Conservation (phyloP, 2,888 invertebrate species). For the Hydropsyche betteni region DNA sequence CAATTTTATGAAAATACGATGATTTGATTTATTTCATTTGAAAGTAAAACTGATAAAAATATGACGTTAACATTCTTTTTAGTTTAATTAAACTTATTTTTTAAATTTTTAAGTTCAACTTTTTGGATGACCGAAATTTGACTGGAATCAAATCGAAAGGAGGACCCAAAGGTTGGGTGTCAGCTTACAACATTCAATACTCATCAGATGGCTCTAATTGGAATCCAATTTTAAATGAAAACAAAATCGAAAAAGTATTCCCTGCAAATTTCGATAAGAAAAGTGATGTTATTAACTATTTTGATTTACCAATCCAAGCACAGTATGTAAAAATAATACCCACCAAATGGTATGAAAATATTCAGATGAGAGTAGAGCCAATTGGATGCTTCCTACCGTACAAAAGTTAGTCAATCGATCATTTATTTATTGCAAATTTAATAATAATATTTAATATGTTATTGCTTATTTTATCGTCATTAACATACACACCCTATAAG, state of each 20-base stretch:
- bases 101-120: slow-evolving; percentile 71
- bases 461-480: no score
- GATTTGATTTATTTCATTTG: no score
- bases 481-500: no score
- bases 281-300: slow-evolving; percentile 70
- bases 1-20: no score
- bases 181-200: slow-evolving; percentile 76
- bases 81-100: not conserved
- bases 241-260: slow-evolving; percentile 69
- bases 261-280: slow-evolving; percentile 76
- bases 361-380: slow-evolving; percentile 80
- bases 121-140: slow-evolving; percentile 76
- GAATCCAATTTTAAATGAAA: slow-evolving; percentile 72
- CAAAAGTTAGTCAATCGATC: slow-evolving; percentile 36
- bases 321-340: slow-evolving; percentile 78
- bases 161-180: slow-evolving; percentile 77
- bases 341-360: slow-evolving; percentile 74
- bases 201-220: slow-evolving; percentile 76
- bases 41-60: not conserved
- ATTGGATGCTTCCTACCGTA: slow-evolving; percentile 82
- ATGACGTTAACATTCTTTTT: not conserved
- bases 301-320: slow-evolving; percentile 77
- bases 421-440: not conserved
- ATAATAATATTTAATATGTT: not conserved
- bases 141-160: slow-evolving; percentile 82